Percentiles rank a stretch among this genome's conserved stretches.
Conservation (phyloP, 2,797 vertebrate species). For the Numenius phaeopus region DNA sequence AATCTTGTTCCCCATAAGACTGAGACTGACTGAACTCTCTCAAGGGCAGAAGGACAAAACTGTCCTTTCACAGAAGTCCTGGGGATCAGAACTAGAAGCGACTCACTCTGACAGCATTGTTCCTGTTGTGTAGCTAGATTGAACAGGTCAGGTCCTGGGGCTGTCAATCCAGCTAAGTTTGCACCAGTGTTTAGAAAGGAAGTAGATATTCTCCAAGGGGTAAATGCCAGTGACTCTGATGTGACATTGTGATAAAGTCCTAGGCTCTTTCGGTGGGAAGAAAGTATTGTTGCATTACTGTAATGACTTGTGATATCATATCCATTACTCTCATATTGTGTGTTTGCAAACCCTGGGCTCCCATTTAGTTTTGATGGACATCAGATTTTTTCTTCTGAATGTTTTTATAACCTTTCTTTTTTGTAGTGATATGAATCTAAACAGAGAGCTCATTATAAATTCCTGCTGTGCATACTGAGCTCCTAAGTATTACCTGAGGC, state of each 20-base stretch:
- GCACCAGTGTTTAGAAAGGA: not conserved
- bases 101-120: not conserved
- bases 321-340: not conserved
- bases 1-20: not conserved
- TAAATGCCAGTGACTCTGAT: not conserved
- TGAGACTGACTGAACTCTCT: not conserved
- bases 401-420: not conserved
- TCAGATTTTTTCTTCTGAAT: not conserved
- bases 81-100: not conserved
- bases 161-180: slow-evolving; percentile 15
- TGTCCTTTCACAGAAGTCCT: not conserved
- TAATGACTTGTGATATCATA: not conserved
- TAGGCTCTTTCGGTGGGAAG: not conserved
- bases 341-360: not conserved
- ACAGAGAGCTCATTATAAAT: not conserved
- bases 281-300: not conserved
- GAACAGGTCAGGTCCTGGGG: not conserved
- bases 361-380: not conserved
- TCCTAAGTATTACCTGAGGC: slow-evolving; percentile 7
- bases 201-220: not conserved
- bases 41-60: not conserved
- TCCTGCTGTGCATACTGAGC: not conserved
- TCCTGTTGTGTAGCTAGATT: not conserved
- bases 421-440: not conserved
- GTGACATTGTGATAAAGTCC: not conserved